These are phyloP conservation scores for Lagopus leucura DNA, from an alignment of 2,113 vertebrate genomes.

Conservation along the genomic window DNA sequence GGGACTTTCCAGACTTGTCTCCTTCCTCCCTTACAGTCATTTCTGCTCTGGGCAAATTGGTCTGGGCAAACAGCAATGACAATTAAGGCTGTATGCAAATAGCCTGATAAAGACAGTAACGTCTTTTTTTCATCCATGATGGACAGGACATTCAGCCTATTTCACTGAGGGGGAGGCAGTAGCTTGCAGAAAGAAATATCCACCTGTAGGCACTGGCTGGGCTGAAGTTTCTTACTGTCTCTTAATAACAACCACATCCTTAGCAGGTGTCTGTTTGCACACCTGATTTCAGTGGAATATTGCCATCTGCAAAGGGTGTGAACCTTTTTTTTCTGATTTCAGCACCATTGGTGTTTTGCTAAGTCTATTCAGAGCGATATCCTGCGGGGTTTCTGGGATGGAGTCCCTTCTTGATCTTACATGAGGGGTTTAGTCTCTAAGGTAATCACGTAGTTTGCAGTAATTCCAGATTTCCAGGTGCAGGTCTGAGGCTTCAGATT, in stretches of 20 bases:
- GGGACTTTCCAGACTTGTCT: constrained; percentile 73
- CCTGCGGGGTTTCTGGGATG: neutral
- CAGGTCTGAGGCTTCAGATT: neutral
- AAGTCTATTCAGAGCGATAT: neutral
- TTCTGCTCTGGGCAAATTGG: constrained; percentile 63
- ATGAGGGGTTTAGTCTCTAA: neutral
- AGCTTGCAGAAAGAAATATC: constrained; percentile 47
- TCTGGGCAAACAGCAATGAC: constrained; percentile 64
- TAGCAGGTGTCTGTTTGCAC: constrained; percentile 63
- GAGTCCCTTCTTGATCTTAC: neutral
- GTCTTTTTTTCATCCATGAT: constrained; percentile 46
- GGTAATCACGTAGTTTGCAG: neutral
- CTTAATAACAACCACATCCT: constrained; percentile 67
- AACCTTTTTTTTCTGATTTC: constrained; percentile 17
- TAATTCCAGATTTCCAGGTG: neutral
- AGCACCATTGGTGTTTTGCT: neutral
- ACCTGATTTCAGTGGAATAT: constrained; percentile 55
- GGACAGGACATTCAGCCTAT: constrained; percentile 2
- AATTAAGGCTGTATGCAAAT: constrained; percentile 73
- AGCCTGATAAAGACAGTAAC: constrained; percentile 56
- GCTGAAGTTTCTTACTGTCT: constrained; percentile 62
- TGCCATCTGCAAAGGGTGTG: constrained; percentile 49
- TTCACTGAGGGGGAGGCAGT: constrained; percentile 39
- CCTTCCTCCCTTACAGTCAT: constrained; percentile 74
- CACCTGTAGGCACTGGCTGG: constrained; percentile 53